Base-by-base conservation (phyloP, 2,888 invertebrate species). In the Lumbricus terrestris region DNA sequence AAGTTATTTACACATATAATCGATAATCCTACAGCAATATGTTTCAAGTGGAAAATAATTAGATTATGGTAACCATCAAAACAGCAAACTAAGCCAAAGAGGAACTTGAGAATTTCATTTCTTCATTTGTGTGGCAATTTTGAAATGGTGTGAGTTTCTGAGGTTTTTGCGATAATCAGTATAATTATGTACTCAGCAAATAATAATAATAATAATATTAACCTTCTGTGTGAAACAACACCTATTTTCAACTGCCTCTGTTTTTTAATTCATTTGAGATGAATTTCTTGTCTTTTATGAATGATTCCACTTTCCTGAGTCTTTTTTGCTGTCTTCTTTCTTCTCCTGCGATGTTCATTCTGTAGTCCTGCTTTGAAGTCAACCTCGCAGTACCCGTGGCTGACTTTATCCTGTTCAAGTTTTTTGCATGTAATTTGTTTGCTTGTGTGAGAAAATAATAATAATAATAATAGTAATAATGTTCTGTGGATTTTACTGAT, bases 381-480 rank as follows among this genome's bases (percentile, higher is more conserved):
- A n/a, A n/a, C n/a, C n/a, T 69, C 69, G 11, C 69, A 5, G 29
- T 29, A 69, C 69, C n/a, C 2, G n/a, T 69, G 69, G n/a, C 69
- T 69, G 69, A 69, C 69, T 29, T 83, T 20, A 83, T 15, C 83
- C 33, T 34, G 37, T 85, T 85, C 20, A 85, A 37, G 23, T 16
- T 85, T 85, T n/a, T 35, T 35, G 85, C 85, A 85, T 85, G 85
- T 85, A 85, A 37, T 85, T 35, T 16, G 85, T 85, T 85, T 85
- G 85, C 85, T 37, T 85, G 85, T 85, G 85, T 85, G 85, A 85
- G 85, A 13, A 69, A 69, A 69, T 69, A 85, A 20, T 85, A 85
- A 34, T 2, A 69, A 69, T 69, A 85, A 20, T 85, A 85, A 34
- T 85, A 85, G 16, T 2, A n/a, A n/a, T n/a, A n/a, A n/a, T n/a